These are phyloP conservation scores for Pseudococcus viburni DNA, from an alignment of 2,888 invertebrate genomes.

Conservation along the genomic window DNA sequence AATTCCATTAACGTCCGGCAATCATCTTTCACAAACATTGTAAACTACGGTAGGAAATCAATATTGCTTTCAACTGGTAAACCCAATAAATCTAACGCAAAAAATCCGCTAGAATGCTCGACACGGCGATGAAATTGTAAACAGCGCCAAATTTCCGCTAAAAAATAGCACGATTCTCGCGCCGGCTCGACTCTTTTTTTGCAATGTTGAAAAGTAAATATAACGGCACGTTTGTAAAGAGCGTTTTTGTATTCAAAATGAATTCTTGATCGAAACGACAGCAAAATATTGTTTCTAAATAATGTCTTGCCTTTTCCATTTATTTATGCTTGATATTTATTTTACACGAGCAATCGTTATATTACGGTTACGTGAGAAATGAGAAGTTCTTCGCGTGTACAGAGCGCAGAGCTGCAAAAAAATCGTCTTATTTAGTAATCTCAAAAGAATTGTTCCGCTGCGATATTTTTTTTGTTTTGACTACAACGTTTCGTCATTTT, in stretches of 20 bases:
- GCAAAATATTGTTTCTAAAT: slow-evolving; percentile 48
- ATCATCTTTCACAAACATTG: slow-evolving; percentile 33
- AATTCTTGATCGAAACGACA: slow-evolving; percentile 20
- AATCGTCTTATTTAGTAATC: slow-evolving; percentile 33
- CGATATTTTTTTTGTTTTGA: not conserved
- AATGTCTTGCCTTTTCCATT: slow-evolving; percentile 48
- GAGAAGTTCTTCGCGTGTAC: not conserved
- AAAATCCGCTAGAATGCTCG: slow-evolving; percentile 33
- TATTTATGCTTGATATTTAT: slow-evolving; percentile 42
- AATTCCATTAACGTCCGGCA: slow-evolving; percentile 42
- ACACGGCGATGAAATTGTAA: slow-evolving; percentile 43
- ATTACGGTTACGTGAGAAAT: slow-evolving; percentile 50
- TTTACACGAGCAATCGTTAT: slow-evolving; percentile 43
- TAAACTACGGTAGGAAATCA: slow-evolving; percentile 41
- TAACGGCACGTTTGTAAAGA: slow-evolving; percentile 7
- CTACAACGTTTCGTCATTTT: slow-evolving; percentile 31
- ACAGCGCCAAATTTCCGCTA: slow-evolving; percentile 21
- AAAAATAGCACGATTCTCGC: slow-evolving; percentile 9
- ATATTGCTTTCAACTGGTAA: slow-evolving; percentile 50
- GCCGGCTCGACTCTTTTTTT: not conserved
- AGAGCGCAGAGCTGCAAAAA: not conserved
- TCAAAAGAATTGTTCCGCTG: slow-evolving; percentile 2
- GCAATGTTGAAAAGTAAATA: slow-evolving; percentile 32
- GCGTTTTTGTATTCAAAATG: slow-evolving; percentile 44
- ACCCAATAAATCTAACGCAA: slow-evolving; percentile 5